Percentiles rank a stretch among this genome's conserved stretches.
Conservation (phyloP, 1,140 invertebrate genomes). For the Aricia agestis region DNA sequence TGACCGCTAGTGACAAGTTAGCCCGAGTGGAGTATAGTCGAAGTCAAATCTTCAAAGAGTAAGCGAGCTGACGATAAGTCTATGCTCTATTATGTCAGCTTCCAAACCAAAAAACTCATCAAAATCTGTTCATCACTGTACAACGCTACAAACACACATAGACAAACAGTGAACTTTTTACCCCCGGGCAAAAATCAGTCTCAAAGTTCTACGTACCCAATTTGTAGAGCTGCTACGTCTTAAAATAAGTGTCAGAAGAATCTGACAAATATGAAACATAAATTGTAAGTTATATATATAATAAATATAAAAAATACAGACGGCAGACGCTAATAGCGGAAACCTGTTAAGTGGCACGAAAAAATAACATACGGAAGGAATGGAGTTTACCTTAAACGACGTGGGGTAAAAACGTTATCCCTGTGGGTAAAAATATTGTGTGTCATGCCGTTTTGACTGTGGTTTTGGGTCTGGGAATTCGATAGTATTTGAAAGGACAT, state of each 20-base stretch:
- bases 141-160: no score
- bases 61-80: no score
- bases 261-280: neutral
- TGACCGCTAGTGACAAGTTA: no score
- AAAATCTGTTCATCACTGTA: no score
- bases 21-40: no score
- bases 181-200: no score
- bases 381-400: slow-evolving; percentile 16
- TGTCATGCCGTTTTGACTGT: no score
- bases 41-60: no score
- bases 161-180: neutral
- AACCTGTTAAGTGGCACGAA: slow-evolving; percentile 30
- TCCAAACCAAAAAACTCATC: no score
- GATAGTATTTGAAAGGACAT: no score
- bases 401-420: neutral
- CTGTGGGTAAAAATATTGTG: neutral
- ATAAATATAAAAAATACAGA: slow-evolving; percentile 3
- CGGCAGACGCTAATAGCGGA: slow-evolving; percentile 26
- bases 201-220: neutral
- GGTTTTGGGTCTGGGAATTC: no score
- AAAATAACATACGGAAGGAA: slow-evolving; percentile 23
- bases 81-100: no score
- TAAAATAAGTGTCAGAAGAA: neutral
- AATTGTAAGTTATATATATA: neutral
- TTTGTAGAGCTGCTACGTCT: neutral